Base-by-base conservation (phyloP, 2,113 vertebrate species). In the Maccullochella peelii region DNA sequence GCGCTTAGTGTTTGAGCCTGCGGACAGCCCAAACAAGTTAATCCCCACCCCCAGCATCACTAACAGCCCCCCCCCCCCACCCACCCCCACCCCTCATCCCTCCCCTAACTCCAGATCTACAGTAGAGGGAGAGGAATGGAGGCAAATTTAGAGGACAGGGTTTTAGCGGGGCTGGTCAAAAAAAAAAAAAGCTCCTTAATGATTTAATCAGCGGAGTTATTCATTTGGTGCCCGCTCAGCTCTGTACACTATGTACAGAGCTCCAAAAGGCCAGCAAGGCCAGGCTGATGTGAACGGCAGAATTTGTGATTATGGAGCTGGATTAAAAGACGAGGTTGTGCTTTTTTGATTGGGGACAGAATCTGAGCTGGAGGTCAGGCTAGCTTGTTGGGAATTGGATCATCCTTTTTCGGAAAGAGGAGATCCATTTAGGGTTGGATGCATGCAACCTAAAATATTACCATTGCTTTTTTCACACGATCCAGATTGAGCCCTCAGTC, bases 181-280 rank as follows among this genome's bases (percentile, higher is more conserved):
- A 7, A 38, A 38, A 82, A 1, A 79, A 79, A 94, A 95, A 94
- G 90, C 95, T 93, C 89, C 91, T 94, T 95, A 95, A 95, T 94
- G 93, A 95, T 94, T 94, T 93, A 94, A 96, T 95, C 94, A 95
- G 88, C 52, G 77, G 80, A 94, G 89, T 94, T 93, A 92, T 91
- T 94, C 80, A 91, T 93, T 94, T 91, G 87, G 80, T 11, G 75
- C 33, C 44, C 25, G 77, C 73, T 79, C 84, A 67, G 83, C 44
- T 62, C 62, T 70, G 85, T 65, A 80, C 79, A 59, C 70, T 4
- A 30, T 87, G 89, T 78, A 47, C 86, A 59, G 59, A 73, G 73
- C 80, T 73, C 57, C 8, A 54, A 33, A 33, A 33, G 80, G 80
- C 74, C 79, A 52, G 54, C 20, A 0, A 57, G 71, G 84, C 67